These are phyloP conservation scores for Lasioglossum villosulum DNA, from an alignment of 2,888 invertebrate species.

Conservation along the genomic window DNA sequence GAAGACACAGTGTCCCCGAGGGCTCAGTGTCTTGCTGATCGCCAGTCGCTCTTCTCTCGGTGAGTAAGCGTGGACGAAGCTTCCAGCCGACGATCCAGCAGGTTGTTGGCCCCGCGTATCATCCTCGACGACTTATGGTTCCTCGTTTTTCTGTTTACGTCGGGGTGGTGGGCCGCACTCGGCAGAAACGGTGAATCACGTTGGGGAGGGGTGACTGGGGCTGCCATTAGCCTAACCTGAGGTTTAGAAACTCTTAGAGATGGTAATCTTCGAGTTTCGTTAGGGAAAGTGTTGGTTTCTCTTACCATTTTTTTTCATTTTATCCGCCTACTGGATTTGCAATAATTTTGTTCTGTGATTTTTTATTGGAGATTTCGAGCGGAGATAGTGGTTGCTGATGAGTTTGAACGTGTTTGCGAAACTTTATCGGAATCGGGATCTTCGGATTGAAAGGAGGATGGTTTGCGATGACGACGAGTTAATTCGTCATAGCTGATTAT, in stretches of 20 bases:
- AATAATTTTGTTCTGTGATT: background rate
- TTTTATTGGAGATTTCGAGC: background rate
- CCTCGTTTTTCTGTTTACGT: background rate
- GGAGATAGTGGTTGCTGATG: background rate
- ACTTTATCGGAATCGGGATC: background rate
- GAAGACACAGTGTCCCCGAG: background rate
- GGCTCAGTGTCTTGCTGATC: background rate
- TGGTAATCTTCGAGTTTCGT: background rate
- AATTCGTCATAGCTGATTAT: background rate
- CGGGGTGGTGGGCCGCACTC: background rate
- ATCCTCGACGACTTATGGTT: background rate
- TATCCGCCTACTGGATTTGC: background rate
- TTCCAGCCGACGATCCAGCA: background rate
- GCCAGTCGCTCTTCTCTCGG: background rate
- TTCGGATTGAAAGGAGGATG: background rate
- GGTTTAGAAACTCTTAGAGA: background rate
- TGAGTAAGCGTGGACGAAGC: background rate
- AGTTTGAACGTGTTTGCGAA: background rate
- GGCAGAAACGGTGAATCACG: background rate
- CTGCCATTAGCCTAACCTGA: background rate
- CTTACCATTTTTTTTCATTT: background rate
- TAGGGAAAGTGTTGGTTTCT: background rate
- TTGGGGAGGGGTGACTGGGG: background rate
- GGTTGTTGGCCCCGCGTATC: slow-evolving; percentile 7
- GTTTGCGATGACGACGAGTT: background rate